phyloP scores from a whole-genome alignment of 2,113 vertebrate genomes.

The Gorsachius goisagi region DNA sequence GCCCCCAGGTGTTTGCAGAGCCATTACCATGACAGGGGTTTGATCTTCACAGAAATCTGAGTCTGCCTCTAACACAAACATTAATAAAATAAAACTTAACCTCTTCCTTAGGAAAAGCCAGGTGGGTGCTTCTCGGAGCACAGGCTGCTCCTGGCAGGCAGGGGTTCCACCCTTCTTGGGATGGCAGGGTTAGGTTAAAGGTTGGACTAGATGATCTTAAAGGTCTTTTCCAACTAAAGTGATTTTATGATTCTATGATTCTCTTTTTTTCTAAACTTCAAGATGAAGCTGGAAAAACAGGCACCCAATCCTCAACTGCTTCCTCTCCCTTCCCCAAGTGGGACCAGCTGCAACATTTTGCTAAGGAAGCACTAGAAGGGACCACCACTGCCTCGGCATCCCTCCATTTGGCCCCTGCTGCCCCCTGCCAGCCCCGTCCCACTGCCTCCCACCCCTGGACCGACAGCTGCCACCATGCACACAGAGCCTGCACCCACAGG shows the following conservation, averaged over 20 bases:
- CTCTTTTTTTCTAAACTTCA: background rate
- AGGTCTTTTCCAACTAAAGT: too few species aligned
- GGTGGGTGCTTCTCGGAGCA: background rate
- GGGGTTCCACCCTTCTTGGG: background rate
- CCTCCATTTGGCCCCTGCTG: background rate
- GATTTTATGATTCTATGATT: too few species aligned
- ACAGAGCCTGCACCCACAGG: background rate
- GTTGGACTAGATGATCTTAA: too few species aligned
- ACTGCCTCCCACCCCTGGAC: background rate
- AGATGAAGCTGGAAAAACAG: background rate
- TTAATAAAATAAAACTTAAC: background rate
- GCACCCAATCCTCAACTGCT: background rate
- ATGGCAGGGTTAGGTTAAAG: too few species aligned
- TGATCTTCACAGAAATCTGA: background rate
- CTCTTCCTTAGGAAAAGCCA: background rate
- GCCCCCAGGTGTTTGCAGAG: background rate
- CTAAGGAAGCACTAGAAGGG: background rate
- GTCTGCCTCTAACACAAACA: background rate
- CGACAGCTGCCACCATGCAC: background rate
- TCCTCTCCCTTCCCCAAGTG: background rate
- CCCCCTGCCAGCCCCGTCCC: background rate
- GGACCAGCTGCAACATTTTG: background rate
- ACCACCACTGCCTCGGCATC: background rate
- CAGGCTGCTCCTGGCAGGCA: background rate
- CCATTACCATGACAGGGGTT: background rate